phyloP scores from a whole-genome alignment of 2,113 vertebrate genomes.

The Pseudorectes ferrugineus region DNA sequence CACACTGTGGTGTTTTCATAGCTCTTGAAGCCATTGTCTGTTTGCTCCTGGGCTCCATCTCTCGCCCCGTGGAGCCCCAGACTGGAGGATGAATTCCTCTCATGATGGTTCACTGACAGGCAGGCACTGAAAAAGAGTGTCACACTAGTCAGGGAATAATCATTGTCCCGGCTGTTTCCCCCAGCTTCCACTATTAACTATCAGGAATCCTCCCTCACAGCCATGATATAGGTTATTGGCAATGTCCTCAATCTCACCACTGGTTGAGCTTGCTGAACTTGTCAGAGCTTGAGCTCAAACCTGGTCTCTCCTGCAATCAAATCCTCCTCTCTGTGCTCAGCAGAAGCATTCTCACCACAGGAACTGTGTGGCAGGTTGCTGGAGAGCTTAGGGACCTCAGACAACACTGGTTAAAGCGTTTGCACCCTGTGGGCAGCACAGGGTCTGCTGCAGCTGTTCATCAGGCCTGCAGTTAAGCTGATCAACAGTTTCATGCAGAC shows the following conservation, averaged over 20 bases:
- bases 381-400: not conserved
- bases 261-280: not conserved
- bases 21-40: slow-evolving; percentile 47
- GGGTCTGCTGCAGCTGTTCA: not conserved
- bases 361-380: not conserved
- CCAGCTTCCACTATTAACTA: not conserved
- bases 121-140: slow-evolving; percentile 63
- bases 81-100: not conserved
- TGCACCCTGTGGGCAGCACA: not conserved
- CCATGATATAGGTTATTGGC: not conserved
- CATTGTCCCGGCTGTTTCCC: not conserved
- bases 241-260: not conserved
- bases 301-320: not conserved
- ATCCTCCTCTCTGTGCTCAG: not conserved
- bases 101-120: not conserved
- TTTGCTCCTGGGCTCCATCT: not conserved
- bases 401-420: not conserved
- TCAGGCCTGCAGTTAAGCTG: not conserved
- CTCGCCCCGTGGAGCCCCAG: not conserved
- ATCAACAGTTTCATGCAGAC: not conserved
- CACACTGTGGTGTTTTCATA: slow-evolving; percentile 80
- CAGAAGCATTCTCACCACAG: not conserved
- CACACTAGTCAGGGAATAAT: not conserved
- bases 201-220: not conserved
- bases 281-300: not conserved